Conservation (phyloP, 23 tunicate species). For the Pegea sp. region DNA sequence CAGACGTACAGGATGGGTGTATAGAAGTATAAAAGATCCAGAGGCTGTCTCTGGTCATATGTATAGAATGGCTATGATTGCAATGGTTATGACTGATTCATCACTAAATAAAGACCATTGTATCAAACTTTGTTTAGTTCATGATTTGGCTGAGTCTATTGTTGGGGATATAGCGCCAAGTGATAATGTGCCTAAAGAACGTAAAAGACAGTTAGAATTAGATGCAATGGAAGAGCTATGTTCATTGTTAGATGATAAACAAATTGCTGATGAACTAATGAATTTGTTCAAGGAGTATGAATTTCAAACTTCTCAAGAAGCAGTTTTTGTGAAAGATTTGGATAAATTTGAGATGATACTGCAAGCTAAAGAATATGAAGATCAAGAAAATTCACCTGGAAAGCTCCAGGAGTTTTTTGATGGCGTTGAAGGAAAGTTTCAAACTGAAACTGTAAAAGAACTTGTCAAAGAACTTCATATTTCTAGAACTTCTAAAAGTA, state of each 20-base stretch:
- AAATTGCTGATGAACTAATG: conserved; percentile 14
- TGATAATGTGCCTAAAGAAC: conserved; percentile 46
- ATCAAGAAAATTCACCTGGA: conserved; percentile 21
- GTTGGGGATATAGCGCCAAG: conserved; percentile 79
- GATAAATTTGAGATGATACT: conserved; percentile 85
- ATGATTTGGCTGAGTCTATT: conserved; percentile 95
- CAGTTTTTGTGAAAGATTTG: conserved; percentile 69
- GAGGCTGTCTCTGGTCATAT: conserved; percentile 83
- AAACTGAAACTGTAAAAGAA: conserved; percentile 9
- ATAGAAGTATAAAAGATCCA: conserved; percentile 33
- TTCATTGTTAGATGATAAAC: conserved; percentile 4
- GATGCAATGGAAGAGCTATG: conserved; percentile 10
- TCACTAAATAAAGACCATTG: conserved; percentile 13
- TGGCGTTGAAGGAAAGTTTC: conserved; percentile 36
- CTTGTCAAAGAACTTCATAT: conserved; percentile 13
- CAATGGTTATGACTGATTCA: conserved; percentile 29
- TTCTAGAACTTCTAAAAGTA: no score
- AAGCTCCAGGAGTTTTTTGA: conserved; percentile 65
- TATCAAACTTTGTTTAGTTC: conserved; percentile 62
- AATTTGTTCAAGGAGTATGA: conserved; percentile 62
- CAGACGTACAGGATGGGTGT: conserved; percentile 76
- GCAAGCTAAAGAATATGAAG: conserved; percentile 67
- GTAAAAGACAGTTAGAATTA: conserved; percentile 38
- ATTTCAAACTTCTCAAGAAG: conserved; percentile 54
- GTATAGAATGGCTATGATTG: conserved; percentile 94